Conservation (phyloP, 1,140 invertebrate species). For the Drosophila equinoxialis region DNA sequence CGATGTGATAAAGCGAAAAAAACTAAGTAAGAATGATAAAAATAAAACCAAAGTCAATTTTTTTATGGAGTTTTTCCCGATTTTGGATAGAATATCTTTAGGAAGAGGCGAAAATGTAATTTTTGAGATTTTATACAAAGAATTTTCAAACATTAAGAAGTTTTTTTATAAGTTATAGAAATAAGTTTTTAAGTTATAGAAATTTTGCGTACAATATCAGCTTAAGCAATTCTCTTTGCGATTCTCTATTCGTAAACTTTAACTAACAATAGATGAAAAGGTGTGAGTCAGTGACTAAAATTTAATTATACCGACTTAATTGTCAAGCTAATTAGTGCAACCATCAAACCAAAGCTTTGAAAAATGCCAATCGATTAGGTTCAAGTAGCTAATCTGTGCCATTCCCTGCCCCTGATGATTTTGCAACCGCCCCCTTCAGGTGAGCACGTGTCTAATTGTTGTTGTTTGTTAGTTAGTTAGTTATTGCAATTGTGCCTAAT, state of each 20-base stretch:
- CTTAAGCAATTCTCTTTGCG: neutral
- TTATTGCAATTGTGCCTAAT: constrained; percentile 59
- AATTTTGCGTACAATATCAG: too few relatives aligned
- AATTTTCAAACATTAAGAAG: too few relatives aligned
- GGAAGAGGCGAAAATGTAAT: too few relatives aligned
- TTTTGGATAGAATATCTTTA: too few relatives aligned
- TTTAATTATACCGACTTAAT: constrained; percentile 68
- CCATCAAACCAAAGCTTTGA: constrained; percentile 26
- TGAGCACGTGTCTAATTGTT: constrained; percentile 10
- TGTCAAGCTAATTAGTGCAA: constrained; percentile 63
- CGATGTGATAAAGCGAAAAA: neutral
- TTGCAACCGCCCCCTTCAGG: neutral
- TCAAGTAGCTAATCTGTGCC: neutral
- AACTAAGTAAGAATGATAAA: too few relatives aligned
- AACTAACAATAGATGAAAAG: constrained; percentile 11
- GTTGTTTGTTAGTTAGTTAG: neutral
- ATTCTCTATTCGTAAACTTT: neutral
- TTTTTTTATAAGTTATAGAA: too few relatives aligned
- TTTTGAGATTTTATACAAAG: too few relatives aligned
- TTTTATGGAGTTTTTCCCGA: too few relatives aligned
- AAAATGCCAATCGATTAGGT: constrained; percentile 52
- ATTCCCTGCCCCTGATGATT: neutral
- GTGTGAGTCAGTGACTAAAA: constrained; percentile 39
- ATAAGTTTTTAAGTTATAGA: too few relatives aligned
- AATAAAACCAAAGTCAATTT: too few relatives aligned